These are phyloP conservation scores for Gopherus flavomarginatus DNA, from an alignment of 2,113 vertebrate species.

Conservation along the genomic window DNA sequence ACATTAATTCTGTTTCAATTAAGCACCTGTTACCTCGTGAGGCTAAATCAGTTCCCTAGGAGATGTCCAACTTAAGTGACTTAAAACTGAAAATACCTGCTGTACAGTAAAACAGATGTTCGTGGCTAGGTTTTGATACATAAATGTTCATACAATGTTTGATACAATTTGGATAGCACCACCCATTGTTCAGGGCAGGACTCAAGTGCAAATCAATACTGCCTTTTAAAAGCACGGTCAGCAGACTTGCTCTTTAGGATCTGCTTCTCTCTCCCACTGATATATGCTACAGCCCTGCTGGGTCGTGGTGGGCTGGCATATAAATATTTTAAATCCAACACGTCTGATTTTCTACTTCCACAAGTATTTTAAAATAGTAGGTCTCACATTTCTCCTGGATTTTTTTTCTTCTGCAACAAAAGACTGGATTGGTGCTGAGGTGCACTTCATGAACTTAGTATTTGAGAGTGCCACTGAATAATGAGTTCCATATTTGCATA, in stretches of 20 bases:
- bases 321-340: neutral
- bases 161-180: neutral
- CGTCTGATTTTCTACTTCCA: neutral
- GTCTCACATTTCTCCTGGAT: neutral
- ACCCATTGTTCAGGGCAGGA: neutral
- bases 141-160: neutral
- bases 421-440: neutral
- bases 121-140: neutral
- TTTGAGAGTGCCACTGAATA: neutral
- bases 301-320: neutral
- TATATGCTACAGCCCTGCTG: neutral
- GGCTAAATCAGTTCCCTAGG: neutral
- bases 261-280: neutral
- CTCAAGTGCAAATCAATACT: neutral
- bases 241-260: neutral
- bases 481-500: neutral
- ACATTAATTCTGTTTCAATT: neutral
- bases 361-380: neutral
- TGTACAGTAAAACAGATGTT: neutral
- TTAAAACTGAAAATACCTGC: neutral
- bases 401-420: neutral
- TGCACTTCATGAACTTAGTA: neutral
- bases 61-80: neutral
- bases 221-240: neutral
- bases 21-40: neutral